A percentile compares a stretch with the other conserved stretches of the same genome.
Conservation (phyloP, 2,113 vertebrate genomes). For the Salvelinus alpinus region DNA sequence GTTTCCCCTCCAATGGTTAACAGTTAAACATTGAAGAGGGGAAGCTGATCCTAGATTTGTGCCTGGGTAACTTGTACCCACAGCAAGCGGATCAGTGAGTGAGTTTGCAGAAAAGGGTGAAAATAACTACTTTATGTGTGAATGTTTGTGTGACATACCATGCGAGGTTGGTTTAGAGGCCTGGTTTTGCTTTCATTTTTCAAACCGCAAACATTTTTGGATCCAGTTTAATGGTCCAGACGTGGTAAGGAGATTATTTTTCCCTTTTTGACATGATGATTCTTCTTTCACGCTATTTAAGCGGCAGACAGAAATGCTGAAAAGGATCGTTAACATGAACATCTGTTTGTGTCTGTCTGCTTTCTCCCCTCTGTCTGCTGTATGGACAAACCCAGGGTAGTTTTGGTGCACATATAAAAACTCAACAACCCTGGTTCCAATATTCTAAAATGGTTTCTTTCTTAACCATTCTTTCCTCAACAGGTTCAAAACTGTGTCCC, state of each 20-base stretch:
- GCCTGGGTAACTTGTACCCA: too few relatives aligned
- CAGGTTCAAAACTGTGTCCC: too few relatives aligned
- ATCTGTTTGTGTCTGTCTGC: slow-evolving; percentile 31
- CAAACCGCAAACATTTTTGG: slow-evolving; percentile 26
- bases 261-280: slow-evolving; percentile 7
- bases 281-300: slow-evolving; percentile 22
- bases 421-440: background rate
- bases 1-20: background rate
- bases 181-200: slow-evolving; percentile 39
- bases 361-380: background rate
- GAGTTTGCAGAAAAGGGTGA: slow-evolving; percentile 12
- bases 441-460: background rate
- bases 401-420: slow-evolving; percentile 9
- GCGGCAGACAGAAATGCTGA: slow-evolving; percentile 11
- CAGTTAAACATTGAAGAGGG: background rate
- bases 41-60: background rate
- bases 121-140: slow-evolving; percentile 37
- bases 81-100: background rate
- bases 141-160: slow-evolving; percentile 20
- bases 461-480: too few relatives aligned
- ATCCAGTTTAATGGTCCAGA: slow-evolving; percentile 25
- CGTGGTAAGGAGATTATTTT: slow-evolving; percentile 3
- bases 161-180: slow-evolving; percentile 6
- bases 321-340: slow-evolving; percentile 41
- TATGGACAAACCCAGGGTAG: background rate